A percentile compares a stretch with the other conserved stretches of the same genome.
phyloP scores from a whole-genome alignment of 2,888 invertebrate species.

The Epinotia demarniana region DNA sequence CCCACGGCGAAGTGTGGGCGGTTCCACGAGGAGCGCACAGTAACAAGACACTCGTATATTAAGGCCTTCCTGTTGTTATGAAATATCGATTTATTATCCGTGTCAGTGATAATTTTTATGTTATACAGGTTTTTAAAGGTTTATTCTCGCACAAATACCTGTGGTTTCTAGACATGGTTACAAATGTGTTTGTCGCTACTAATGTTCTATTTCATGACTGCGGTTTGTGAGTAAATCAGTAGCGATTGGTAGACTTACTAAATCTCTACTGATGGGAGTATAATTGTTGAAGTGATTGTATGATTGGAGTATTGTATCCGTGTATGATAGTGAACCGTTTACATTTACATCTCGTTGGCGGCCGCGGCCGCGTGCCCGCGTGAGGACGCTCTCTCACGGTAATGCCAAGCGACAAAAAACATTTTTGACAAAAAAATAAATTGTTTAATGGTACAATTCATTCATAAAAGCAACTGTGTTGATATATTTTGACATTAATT shows the following conservation, averaged over 20 bases:
- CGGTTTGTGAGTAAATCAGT: background rate
- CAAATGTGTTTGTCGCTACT: background rate
- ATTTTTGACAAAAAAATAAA: too few relatives aligned
- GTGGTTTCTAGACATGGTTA: background rate
- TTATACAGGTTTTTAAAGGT: background rate
- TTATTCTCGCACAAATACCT: background rate
- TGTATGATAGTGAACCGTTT: constrained; percentile 19
- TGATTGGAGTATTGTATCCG: constrained; percentile 23
- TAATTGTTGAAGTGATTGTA: constrained; percentile 3
- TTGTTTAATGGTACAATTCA: background rate
- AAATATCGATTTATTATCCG: background rate
- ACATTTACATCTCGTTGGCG: constrained; percentile 5
- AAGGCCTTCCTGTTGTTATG: background rate
- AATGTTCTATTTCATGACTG: background rate
- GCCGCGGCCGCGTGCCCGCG: background rate
- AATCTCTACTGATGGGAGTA: background rate
- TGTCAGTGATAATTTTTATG: background rate
- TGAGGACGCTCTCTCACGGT: background rate
- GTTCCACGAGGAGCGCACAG: constrained; percentile 18
- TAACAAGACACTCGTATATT: background rate
- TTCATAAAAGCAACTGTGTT: background rate
- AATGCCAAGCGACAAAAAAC: background rate
- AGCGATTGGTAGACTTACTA: background rate
- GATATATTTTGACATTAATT: background rate
- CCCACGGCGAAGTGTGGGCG: constrained; percentile 42